A percentile compares a stretch with the other conserved stretches of the same genome.
These are phyloP conservation scores for Anarhynchus alexandrinus DNA, from an alignment of 2,113 vertebrate genomes.

Conservation along the genomic window DNA sequence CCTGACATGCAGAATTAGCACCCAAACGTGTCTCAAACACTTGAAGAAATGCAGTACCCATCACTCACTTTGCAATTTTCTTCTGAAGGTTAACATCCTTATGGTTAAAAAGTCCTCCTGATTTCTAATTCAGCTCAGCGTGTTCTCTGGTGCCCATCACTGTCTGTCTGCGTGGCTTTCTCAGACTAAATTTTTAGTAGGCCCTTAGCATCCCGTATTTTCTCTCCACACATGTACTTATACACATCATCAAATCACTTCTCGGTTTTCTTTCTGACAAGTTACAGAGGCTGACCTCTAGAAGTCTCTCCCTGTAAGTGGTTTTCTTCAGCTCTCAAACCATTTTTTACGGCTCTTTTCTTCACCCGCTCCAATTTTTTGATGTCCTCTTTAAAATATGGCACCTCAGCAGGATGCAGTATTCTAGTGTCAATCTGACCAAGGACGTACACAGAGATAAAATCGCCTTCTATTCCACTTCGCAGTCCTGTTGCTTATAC, in stretches of 20 bases:
- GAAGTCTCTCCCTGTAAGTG: slow-evolving; percentile 1
- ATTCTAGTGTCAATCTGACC: slow-evolving; percentile 23
- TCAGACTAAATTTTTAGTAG: background rate
- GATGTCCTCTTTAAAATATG: slow-evolving; percentile 49
- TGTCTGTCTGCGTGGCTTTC: background rate
- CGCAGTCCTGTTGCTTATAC: slow-evolving; percentile 25
- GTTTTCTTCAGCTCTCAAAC: slow-evolving; percentile 42
- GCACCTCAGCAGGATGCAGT: slow-evolving; percentile 40
- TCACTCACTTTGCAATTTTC: background rate
- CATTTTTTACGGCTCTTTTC: slow-evolving; percentile 51
- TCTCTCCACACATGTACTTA: slow-evolving; percentile 17
- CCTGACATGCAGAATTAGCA: background rate
- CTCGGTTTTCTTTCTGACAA: slow-evolving; percentile 40
- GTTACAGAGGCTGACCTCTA: slow-evolving; percentile 31
- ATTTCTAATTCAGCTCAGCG: background rate
- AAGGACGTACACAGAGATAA: background rate
- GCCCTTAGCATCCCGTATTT: background rate
- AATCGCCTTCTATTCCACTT: slow-evolving; percentile 7
- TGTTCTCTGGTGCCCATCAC: background rate
- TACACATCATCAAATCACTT: slow-evolving; percentile 32
- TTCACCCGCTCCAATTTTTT: slow-evolving; percentile 7
- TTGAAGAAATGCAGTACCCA: background rate
- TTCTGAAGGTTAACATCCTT: background rate
- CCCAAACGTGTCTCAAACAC: background rate
- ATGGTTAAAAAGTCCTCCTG: background rate